A percentile compares a stretch with the other conserved stretches of the same genome.
Evolutionary conservation across 1,140 invertebrate species (phyloP).

Genomic region (Meloidogyne hapla): DNA sequence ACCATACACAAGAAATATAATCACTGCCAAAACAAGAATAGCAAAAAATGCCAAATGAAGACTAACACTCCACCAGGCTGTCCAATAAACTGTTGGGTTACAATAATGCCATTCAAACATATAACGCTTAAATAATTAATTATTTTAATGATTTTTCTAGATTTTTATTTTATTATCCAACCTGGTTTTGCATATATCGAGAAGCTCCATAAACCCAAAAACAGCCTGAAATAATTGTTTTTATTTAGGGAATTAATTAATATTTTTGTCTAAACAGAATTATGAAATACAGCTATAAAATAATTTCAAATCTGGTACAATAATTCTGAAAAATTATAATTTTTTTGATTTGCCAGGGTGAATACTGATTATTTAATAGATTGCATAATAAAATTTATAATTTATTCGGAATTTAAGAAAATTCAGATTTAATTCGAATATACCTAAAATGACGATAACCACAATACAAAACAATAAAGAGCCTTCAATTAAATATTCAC

Average conservation of each 20-base stretch:
- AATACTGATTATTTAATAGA: too few relatives aligned
- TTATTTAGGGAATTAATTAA: not conserved
- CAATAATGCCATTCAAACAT: constrained; percentile 45
- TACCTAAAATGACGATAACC: constrained; percentile 38
- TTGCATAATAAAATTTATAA: too few relatives aligned
- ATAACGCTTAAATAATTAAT: constrained; percentile 7
- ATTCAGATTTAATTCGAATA: not conserved
- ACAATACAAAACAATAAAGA: constrained; percentile 33
- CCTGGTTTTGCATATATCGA: constrained; percentile 27
- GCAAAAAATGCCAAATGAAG: constrained; percentile 33
- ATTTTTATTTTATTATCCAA: too few relatives aligned
- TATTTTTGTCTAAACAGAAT: too few relatives aligned
- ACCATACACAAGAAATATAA: constrained; percentile 40
- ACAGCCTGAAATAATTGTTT: constrained; percentile 20
- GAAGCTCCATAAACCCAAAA: constrained; percentile 41
- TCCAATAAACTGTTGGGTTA: constrained; percentile 34
- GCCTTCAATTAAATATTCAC: constrained; percentile 37
- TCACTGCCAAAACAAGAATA: constrained; percentile 32
- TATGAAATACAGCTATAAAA: too few relatives aligned
- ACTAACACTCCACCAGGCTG: constrained; percentile 39
- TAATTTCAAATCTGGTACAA: too few relatives aligned
- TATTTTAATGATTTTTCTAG: not conserved
- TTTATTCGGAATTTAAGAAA: too few relatives aligned
- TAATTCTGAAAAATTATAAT: too few relatives aligned
- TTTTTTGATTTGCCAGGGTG: too few relatives aligned